Evolutionary conservation across 2,113 vertebrate species (phyloP).

Genomic region (Hippopotamus amphibius): DNA sequence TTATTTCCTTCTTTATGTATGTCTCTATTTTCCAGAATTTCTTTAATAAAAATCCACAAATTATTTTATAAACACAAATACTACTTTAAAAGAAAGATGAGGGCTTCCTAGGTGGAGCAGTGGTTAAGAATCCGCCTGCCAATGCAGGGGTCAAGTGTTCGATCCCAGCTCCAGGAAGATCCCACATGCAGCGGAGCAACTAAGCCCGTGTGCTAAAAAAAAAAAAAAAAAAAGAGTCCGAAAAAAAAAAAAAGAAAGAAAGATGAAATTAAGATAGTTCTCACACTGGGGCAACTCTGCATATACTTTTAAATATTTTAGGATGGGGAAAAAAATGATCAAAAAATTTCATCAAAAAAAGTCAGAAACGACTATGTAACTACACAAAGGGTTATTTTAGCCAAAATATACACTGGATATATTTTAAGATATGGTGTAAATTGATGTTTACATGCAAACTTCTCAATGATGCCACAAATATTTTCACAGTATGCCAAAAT

Average conservation of each 20-base stretch:
- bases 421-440: constrained; percentile 58
- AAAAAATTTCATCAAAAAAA: background rate
- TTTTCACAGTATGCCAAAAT: constrained; percentile 33
- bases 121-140: too few species aligned
- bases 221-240: too few species aligned
- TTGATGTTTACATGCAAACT: constrained; percentile 63
- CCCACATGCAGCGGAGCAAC: too few species aligned
- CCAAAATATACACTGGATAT: constrained; percentile 38
- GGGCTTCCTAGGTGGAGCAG: too few species aligned
- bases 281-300: background rate
- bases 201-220: too few species aligned
- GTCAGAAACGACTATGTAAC: background rate
- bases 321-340: background rate
- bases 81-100: constrained; percentile 28
- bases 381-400: constrained; percentile 41
- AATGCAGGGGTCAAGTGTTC: too few species aligned
- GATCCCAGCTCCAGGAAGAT: too few species aligned
- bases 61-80: constrained; percentile 43
- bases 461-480: constrained; percentile 63
- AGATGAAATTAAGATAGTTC: background rate
- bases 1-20: constrained; percentile 22
- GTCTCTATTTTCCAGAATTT: background rate
- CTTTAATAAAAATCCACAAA: constrained; percentile 6
- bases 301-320: constrained; percentile 44
- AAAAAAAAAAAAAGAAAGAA: background rate